Percentiles rank a stretch among this genome's conserved stretches.
These are phyloP conservation scores for Pelusios castaneus DNA, from an alignment of 2,113 vertebrate genomes.

Conservation along the genomic window DNA sequence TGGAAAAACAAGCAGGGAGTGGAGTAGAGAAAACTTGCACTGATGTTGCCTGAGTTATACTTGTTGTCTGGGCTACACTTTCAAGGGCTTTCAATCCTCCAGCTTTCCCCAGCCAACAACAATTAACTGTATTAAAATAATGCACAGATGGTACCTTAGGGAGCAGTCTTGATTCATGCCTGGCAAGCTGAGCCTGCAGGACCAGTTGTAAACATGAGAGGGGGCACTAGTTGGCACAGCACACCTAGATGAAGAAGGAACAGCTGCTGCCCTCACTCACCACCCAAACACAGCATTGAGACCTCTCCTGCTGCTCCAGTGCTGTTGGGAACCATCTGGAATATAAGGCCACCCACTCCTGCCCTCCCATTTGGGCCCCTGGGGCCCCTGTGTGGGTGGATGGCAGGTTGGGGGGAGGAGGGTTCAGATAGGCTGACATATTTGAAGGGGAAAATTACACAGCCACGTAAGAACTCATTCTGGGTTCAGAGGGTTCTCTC, in stretches of 20 bases:
- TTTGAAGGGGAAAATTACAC: background rate
- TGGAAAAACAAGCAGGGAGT: background rate
- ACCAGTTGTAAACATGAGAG: background rate
- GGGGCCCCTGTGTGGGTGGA: background rate
- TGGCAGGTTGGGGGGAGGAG: background rate
- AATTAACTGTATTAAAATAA: background rate
- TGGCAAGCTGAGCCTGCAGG: background rate
- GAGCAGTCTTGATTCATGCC: background rate
- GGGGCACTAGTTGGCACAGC: background rate
- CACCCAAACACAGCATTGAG: constrained; percentile 20
- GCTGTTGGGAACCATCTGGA: background rate
- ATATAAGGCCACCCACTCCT: background rate
- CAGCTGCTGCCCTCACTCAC: constrained; percentile 15
- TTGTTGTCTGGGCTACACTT: background rate
- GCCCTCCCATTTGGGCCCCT: background rate
- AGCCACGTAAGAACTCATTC: background rate
- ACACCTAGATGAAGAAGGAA: constrained; percentile 33
- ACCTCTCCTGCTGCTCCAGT: background rate
- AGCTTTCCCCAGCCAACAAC: background rate
- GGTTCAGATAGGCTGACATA: background rate
- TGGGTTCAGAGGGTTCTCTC: background rate
- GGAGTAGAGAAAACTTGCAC: background rate
- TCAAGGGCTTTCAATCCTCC: background rate
- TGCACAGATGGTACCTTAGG: too few relatives aligned
- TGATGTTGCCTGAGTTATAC: fast-evolving